A percentile compares a stretch with the other conserved stretches of the same genome.
Evolutionary conservation across 2,888 invertebrate genomes (phyloP).

Genomic region (Troides aeacus): DNA sequence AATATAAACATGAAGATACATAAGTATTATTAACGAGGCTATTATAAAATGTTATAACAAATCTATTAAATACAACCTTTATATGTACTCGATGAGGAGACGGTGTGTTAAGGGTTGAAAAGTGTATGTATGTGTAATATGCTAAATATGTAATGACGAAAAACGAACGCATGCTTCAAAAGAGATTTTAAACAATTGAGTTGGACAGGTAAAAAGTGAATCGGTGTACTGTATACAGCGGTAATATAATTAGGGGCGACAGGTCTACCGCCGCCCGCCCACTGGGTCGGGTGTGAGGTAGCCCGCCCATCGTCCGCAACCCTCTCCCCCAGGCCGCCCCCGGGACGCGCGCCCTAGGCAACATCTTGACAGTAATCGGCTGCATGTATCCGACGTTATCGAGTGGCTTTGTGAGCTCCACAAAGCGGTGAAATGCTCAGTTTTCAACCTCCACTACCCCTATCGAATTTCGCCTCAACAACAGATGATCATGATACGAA

Average conservation of each 20-base stretch:
- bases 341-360: neutral
- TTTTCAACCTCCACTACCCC: neutral
- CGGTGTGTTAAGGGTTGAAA: too few relatives aligned
- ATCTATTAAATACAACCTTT: too few relatives aligned
- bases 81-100: too few relatives aligned
- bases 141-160: too few relatives aligned
- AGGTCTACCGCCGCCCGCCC: constrained; percentile 35
- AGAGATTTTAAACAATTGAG: neutral
- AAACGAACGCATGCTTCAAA: neutral
- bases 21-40: too few relatives aligned
- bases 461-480: neutral
- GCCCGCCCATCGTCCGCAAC: neutral
- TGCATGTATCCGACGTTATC: constrained; percentile 24
- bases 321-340: constrained; percentile 8
- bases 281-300: neutral
- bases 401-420: constrained; percentile 22
- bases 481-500: neutral
- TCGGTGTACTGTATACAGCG: constrained; percentile 45
- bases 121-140: too few relatives aligned
- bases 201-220: constrained; percentile 20
- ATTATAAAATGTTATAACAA: too few relatives aligned
- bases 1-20: too few relatives aligned
- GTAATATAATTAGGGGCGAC: constrained; percentile 53
- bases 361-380: constrained; percentile 29
- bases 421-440: constrained; percentile 10